Evolutionary conservation across 2,888 invertebrate species (phyloP).

Genomic region (Drosophila greeni): DNA sequence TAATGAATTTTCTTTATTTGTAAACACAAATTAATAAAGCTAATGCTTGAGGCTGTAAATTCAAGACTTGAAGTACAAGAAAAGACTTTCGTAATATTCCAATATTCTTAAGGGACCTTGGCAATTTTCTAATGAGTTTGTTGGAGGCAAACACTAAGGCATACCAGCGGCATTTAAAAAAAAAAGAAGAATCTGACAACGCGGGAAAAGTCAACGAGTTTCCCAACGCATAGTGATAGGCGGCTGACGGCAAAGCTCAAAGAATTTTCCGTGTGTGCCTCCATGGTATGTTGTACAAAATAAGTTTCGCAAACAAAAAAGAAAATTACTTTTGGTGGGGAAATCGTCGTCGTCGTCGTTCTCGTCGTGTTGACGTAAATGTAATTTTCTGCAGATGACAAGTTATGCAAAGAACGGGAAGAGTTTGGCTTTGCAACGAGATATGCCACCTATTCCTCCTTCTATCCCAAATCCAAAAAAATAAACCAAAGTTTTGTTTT

Average conservation of each 20-base stretch:
- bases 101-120: not conserved
- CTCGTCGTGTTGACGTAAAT: constrained; percentile 32
- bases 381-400: constrained; percentile 63
- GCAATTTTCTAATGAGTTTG: constrained; percentile 9
- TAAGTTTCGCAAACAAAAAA: constrained; percentile 47
- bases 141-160: not conserved
- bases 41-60: not conserved
- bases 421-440: constrained; percentile 33
- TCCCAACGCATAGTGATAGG: constrained; percentile 44
- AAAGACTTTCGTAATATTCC: not conserved
- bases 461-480: not conserved
- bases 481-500: constrained; percentile 20
- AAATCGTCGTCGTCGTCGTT: constrained; percentile 12
- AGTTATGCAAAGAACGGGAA: constrained; percentile 54
- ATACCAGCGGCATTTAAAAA: not conserved
- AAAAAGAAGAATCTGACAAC: constrained; percentile 4
- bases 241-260: constrained; percentile 34
- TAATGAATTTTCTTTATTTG: not conserved
- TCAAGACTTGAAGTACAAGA: not conserved
- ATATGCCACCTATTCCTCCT: constrained; percentile 1
- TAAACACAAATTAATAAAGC: not conserved
- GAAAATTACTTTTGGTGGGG: constrained; percentile 29
- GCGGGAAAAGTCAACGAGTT: constrained; percentile 9
- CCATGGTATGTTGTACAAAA: constrained; percentile 26
- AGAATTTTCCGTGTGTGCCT: constrained; percentile 16